Conservation (phyloP, 2,113 vertebrate species). For the Tricholaema leucomelas region DNA sequence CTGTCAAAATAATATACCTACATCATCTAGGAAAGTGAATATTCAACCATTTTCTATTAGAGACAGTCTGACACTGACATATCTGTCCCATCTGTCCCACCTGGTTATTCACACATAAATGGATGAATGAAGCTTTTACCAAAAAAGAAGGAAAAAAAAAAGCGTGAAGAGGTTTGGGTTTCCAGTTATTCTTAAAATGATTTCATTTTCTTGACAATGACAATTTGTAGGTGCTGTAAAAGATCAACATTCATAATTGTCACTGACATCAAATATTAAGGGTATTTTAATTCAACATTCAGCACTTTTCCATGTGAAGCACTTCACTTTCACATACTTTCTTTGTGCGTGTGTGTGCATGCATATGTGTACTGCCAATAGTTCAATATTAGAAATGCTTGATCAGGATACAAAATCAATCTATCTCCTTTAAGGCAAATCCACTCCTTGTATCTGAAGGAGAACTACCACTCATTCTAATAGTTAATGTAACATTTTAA, state of each 20-base stretch:
- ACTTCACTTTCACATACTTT: background rate
- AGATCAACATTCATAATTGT: background rate
- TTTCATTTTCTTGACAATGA: background rate
- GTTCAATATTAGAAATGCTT: background rate
- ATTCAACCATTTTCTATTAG: slow-evolving; percentile 64
- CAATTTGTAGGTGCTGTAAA: background rate
- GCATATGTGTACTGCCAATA: background rate
- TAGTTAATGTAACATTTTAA: background rate
- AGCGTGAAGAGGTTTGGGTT: background rate
- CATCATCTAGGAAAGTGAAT: slow-evolving; percentile 63
- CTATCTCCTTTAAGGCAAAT: background rate
- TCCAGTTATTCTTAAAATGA: background rate
- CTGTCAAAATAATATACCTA: slow-evolving; percentile 73
- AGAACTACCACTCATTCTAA: background rate
- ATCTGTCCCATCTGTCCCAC: slow-evolving; percentile 48
- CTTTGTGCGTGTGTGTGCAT: background rate
- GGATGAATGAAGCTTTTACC: background rate
- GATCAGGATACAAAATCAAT: background rate
- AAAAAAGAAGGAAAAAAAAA: background rate
- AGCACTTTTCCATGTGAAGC: background rate
- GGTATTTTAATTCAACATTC: background rate
- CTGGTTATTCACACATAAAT: slow-evolving; percentile 52
- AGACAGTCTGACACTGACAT: slow-evolving; percentile 39
- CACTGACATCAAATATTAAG: background rate
- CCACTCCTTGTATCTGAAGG: background rate